Base-by-base conservation (phyloP, 2,888 invertebrate genomes). In the Oscheius myriophilus region DNA sequence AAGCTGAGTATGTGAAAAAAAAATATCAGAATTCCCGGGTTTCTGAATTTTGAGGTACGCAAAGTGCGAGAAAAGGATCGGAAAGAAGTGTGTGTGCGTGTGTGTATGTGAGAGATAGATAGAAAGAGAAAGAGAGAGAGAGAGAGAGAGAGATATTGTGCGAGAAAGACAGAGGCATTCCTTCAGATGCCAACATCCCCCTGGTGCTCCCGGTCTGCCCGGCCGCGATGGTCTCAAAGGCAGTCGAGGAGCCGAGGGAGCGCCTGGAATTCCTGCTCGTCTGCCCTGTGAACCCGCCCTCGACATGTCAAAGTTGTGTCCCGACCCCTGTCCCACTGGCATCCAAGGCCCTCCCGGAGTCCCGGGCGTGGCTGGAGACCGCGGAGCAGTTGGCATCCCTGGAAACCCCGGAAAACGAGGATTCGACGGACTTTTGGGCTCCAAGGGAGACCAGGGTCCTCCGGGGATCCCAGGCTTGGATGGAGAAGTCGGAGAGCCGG, bases 301-400 rank as follows among this genome's bases (percentile, higher is more conserved):
- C 11, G 83, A 85, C 45, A 73, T 77, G 57, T 81, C 79, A 64
- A 77, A 75, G 66, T 58, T 78, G 41, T 84, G 84, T 61, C 75
- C 82, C 12, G 84, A 85, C 64, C 80, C 82, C 4, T 85, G 85
- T 64, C 84, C 84, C 4, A 67, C 75, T 33, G 84, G 84, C 55
- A 43, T 70, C 21, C 84, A 84, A 63, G 84, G 84, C 18, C 58
- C 59, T 0, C 70, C 80, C 4, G 84, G 84, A 65, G 61, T 72
- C 18, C 58, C 62, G 41, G 82, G 78, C 26, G 39, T 52, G 18
- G 72, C 70, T 23, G 84, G 84, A 42, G 84, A 84, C 18, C 77
- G 76, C 23, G 84, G 83, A 11, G 59, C 67, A 7, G 65, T 67
- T 11, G 84, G 84, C 3, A 55, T 69, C 1, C 74, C 76, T 0